Evolutionary conservation across 2,888 invertebrate species (phyloP).

Genomic region (Muschampia plurimacula): DNA sequence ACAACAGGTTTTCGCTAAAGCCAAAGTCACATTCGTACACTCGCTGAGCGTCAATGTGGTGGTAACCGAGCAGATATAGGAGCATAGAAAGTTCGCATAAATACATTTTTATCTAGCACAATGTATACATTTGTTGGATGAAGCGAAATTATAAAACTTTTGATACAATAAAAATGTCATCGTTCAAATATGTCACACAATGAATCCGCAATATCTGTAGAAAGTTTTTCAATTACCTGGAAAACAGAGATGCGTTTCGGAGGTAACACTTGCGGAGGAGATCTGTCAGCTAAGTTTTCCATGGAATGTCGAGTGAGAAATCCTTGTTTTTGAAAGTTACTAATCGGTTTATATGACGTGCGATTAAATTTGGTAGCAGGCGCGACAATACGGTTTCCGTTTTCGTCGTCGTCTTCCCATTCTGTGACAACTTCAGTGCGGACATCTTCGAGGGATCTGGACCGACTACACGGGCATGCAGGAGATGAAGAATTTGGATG

Average conservation of each 20-base stretch:
- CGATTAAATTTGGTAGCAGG: constrained; percentile 80
- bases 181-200: constrained; percentile 58
- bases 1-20: constrained; percentile 59
- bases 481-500: constrained; percentile 63
- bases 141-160: constrained; percentile 43
- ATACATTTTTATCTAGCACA: constrained; percentile 50
- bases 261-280: constrained; percentile 79
- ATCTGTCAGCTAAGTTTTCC: constrained; percentile 88
- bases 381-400: constrained; percentile 85
- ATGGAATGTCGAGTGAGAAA: constrained; percentile 88
- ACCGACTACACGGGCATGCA: constrained; percentile 87
- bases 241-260: constrained; percentile 83
- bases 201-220: constrained; percentile 63
- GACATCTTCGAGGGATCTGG: constrained; percentile 90
- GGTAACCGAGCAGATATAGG: constrained; percentile 60
- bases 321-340: constrained; percentile 74
- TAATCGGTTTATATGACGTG: constrained; percentile 67
- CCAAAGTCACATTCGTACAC: constrained; percentile 55
- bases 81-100: constrained; percentile 71
- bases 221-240: constrained; percentile 82
- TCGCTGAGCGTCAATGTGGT: constrained; percentile 63
- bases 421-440: constrained; percentile 87
- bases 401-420: constrained; percentile 88
- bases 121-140: constrained; percentile 46
- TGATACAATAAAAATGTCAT: constrained; percentile 45